Percentiles rank a stretch among this genome's conserved stretches.
Conservation (phyloP, 2,797 vertebrate species). For the Poliocrania exsul region DNA sequence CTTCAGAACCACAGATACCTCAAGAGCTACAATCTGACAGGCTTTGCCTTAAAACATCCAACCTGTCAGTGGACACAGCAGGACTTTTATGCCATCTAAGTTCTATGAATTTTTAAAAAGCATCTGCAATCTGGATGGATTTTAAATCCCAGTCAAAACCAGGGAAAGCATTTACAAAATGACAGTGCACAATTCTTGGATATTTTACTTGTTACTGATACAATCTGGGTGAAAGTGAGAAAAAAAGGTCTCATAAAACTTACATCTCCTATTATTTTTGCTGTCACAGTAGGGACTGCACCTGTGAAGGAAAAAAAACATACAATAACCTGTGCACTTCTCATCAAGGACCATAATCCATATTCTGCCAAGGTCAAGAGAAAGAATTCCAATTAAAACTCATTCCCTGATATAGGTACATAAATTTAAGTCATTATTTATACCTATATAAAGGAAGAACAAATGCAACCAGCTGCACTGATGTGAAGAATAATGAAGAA, state of each 20-base stretch:
- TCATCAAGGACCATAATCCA: neutral
- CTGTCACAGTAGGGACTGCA: constrained; percentile 80
- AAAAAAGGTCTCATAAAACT: constrained; percentile 72
- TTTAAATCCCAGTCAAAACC: neutral
- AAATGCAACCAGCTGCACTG: neutral
- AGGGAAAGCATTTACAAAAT: neutral
- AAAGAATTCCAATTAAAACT: neutral
- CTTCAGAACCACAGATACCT: neutral
- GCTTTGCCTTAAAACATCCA: neutral
- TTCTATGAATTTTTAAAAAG: neutral
- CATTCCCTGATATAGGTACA: neutral
- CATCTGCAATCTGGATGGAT: neutral
- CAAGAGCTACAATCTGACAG: neutral
- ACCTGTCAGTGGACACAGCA: neutral
- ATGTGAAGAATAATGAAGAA: neutral
- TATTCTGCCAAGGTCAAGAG: neutral
- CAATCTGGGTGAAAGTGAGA: neutral
- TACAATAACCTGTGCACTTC: neutral
- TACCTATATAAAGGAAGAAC: neutral
- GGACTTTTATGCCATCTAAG: neutral
- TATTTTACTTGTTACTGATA: constrained; percentile 20
- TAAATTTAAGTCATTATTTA: neutral
- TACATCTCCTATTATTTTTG: constrained; percentile 88
- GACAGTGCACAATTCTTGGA: neutral
- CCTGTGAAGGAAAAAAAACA: constrained; percentile 75